Evolutionary conservation across 2,888 invertebrate species (phyloP).

Genomic region (Erebia epiphron): DNA sequence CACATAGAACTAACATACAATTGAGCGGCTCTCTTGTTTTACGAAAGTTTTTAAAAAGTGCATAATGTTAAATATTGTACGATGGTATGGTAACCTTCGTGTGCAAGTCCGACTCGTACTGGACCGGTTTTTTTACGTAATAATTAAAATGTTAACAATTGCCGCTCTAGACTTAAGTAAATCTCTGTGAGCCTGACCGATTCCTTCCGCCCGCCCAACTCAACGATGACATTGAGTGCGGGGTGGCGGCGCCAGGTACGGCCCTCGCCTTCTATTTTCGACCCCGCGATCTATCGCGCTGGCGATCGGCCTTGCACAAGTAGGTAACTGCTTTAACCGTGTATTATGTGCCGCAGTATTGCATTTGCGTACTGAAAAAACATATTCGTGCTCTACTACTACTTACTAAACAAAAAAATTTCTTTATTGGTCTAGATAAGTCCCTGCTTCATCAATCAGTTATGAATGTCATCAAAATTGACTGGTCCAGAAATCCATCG

Average conservation of each 20-base stretch:
- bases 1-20: no score
- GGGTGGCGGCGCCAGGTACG: conserved; percentile 81
- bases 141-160: neutral
- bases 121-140: no score
- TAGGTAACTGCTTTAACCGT: conserved; percentile 71
- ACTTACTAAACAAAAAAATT: neutral
- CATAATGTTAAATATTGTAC: no score
- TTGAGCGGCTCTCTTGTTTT: no score
- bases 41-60: no score
- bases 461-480: no score
- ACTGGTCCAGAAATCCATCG: no score
- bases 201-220: conserved; percentile 76
- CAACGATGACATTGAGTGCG: conserved; percentile 78
- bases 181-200: conserved; percentile 45
- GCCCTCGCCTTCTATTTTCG: conserved; percentile 73
- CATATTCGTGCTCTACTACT: neutral
- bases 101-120: neutral
- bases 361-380: conserved; percentile 65
- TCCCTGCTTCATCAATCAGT: no score
- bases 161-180: neutral
- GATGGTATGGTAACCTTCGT: no score
- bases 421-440: no score
- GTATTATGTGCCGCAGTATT: conserved; percentile 69
- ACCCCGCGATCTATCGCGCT: conserved; percentile 78
- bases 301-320: conserved; percentile 78